Evolutionary conservation across 2,113 vertebrate genomes (phyloP).

Genomic region (Gallinago media): DNA sequence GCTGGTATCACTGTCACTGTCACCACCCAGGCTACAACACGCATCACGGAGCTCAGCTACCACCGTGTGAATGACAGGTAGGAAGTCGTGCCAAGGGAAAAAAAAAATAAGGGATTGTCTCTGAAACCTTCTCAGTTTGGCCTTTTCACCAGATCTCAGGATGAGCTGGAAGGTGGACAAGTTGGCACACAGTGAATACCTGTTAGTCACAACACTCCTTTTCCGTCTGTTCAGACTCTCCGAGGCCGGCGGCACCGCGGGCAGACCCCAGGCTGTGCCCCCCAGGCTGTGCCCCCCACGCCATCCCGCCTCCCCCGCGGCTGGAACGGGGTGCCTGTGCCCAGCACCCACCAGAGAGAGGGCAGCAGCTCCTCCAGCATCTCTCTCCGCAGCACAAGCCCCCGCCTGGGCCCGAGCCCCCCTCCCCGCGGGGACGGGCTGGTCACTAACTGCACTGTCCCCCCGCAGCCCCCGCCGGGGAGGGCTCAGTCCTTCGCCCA

Average conservation of each 20-base stretch:
- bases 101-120: background rate
- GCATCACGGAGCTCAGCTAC: background rate
- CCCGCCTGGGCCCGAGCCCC: rapidly evolving
- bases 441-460: background rate
- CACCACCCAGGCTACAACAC: background rate
- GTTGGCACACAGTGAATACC: background rate
- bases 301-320: background rate
- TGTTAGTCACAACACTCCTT: background rate
- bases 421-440: background rate
- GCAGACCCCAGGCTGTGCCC: too few relatives aligned
- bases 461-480: background rate
- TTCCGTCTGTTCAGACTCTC: background rate
- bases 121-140: background rate
- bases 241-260: background rate
- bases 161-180: background rate
- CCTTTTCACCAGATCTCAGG: background rate
- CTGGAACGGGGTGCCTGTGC: background rate
- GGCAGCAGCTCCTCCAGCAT: too few relatives aligned
- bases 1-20: too few relatives aligned
- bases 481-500: rapidly evolving
- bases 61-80: background rate
- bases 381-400: background rate
- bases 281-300: background rate
- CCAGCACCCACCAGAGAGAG: background rate
- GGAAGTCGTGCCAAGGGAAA: background rate